phyloP scores from a whole-genome alignment of 2,797 vertebrate species.

The Manis crassicaudata region DNA sequence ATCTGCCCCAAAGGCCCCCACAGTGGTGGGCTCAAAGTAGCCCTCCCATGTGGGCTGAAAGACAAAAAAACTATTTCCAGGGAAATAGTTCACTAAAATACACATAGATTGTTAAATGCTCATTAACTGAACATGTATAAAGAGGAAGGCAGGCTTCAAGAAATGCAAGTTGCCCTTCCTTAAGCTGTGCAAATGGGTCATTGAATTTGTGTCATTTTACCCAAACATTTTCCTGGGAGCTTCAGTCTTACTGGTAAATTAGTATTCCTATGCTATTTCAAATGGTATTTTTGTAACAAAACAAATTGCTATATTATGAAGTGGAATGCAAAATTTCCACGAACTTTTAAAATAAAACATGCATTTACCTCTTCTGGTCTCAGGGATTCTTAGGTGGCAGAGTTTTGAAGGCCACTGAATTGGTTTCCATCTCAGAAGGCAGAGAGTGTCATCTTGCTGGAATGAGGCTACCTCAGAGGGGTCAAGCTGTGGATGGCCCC shows the following conservation, averaged over 20 bases:
- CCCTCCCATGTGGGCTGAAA: accelerated
- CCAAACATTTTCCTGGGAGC: not conserved
- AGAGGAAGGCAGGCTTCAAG: too few relatives aligned
- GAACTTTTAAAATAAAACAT: not conserved
- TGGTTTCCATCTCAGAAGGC: not conserved
- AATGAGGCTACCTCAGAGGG: not conserved
- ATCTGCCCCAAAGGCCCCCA: accelerated
- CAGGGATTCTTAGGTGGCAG: not conserved
- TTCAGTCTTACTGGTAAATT: not conserved
- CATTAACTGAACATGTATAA: not conserved
- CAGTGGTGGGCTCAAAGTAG: too few relatives aligned
- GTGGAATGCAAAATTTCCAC: not conserved
- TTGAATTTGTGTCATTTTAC: not conserved
- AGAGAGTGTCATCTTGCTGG: not conserved
- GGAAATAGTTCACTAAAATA: not conserved
- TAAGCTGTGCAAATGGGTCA: not conserved
- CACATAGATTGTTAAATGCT: not conserved
- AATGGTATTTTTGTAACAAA: not conserved
- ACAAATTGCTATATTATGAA: not conserved
- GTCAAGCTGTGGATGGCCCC: not conserved
- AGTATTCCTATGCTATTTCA: not conserved
- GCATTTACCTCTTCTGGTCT: not conserved
- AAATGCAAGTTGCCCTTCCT: not conserved
- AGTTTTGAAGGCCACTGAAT: not conserved
- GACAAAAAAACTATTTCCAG: not conserved